Evolutionary conservation across 64 coral and sea anemone genomes (phyloP).

Genomic region (Astreopora myriophthalma): DNA sequence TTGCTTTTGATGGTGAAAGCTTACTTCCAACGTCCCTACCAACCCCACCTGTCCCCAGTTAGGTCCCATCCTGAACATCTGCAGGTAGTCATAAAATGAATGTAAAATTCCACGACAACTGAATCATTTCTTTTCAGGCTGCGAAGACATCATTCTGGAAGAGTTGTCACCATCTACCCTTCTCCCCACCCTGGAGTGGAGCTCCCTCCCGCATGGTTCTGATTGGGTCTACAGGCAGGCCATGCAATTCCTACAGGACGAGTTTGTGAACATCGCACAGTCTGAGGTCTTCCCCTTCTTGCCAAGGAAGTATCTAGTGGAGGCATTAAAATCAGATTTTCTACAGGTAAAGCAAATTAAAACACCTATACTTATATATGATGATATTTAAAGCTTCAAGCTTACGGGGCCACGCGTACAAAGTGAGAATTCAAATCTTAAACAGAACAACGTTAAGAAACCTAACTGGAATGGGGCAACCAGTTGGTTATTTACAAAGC

Average conservation of each 20-base stretch:
- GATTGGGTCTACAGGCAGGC: constrained; percentile 92
- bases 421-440: too few species aligned
- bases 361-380: background rate
- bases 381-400: too few species aligned
- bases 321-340: constrained; percentile 93
- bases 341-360: constrained; percentile 67
- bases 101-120: too few species aligned
- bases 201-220: constrained; percentile 81
- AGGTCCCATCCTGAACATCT: too few species aligned
- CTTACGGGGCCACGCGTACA: too few species aligned
- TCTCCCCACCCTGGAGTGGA: constrained; percentile 87
- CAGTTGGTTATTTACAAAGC: too few species aligned
- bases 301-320: constrained; percentile 82
- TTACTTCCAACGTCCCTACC: too few species aligned
- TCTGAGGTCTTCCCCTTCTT: constrained; percentile 79
- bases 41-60: too few species aligned
- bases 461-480: too few species aligned
- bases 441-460: too few species aligned
- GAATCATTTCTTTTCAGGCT: constrained; percentile 40
- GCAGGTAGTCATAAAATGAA: too few species aligned
- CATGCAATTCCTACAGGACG: constrained; percentile 88
- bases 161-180: constrained; percentile 83
- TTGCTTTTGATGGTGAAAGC: too few species aligned
- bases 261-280: constrained; percentile 90
- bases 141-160: constrained; percentile 93